Percentiles rank a stretch among this genome's conserved stretches.
These are phyloP conservation scores for Holacanthella duospinosa DNA, from an alignment of 2,888 invertebrate species.

Conservation along the genomic window DNA sequence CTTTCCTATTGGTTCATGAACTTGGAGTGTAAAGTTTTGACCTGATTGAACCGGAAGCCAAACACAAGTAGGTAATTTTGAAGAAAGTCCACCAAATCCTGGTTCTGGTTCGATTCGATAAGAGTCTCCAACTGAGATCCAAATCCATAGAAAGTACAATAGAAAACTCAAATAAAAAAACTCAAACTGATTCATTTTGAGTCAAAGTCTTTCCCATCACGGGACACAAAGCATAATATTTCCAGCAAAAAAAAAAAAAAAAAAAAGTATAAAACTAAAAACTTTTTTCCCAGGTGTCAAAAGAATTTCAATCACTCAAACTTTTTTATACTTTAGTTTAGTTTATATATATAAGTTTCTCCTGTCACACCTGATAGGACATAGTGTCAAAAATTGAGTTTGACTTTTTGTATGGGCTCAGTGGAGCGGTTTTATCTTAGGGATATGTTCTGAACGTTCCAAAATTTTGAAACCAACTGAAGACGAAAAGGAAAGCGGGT, in stretches of 20 bases:
- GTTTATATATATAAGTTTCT: too few species aligned
- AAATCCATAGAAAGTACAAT: not conserved
- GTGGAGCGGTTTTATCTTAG: too few species aligned
- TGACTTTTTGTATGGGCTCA: too few species aligned
- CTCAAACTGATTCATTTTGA: constrained; percentile 3
- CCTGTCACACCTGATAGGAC: too few species aligned
- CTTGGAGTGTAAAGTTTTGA: not conserved
- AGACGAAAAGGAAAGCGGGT: not conserved
- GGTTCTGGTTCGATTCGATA: not conserved
- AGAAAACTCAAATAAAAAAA: constrained; percentile 5
- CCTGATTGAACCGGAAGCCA: not conserved
- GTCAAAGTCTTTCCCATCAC: not conserved
- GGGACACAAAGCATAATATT: too few species aligned
- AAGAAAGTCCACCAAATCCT: not conserved
- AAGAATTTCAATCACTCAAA: too few species aligned
- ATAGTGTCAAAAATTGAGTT: too few species aligned
- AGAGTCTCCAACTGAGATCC: not conserved
- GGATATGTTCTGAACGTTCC: too few species aligned
- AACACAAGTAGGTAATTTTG: not conserved
- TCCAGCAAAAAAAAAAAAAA: too few species aligned
- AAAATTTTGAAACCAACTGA: not conserved
- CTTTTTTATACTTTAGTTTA: too few species aligned
- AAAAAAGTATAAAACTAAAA: too few species aligned
- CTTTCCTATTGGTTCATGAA: not conserved
- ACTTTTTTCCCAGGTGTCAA: too few species aligned